Percentiles rank a stretch among this genome's conserved stretches.
phyloP scores from a whole-genome alignment of 2,113 vertebrate species.

The Mustela lutreola region DNA sequence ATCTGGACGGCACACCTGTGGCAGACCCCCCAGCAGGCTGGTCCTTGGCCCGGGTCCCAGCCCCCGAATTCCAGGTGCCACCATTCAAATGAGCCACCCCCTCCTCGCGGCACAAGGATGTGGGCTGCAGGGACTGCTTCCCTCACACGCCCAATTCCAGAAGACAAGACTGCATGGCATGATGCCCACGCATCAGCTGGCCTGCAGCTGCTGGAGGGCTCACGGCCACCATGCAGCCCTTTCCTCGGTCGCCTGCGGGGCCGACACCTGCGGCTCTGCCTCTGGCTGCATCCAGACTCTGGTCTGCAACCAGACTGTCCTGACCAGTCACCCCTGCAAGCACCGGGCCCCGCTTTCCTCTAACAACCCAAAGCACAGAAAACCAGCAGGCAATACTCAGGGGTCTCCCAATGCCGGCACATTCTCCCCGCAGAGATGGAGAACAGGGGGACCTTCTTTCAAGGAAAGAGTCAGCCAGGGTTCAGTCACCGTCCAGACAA shows the following conservation, averaged over 20 bases:
- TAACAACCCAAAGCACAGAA: neutral
- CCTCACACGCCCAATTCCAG: neutral
- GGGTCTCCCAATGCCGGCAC: no score
- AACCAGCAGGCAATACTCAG: neutral
- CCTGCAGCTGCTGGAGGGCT: neutral
- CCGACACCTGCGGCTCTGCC: neutral
- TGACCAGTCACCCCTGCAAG: neutral
- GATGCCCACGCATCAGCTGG: neutral
- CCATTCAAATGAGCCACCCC: no score
- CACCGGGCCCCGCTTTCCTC: neutral
- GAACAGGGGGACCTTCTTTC: neutral
- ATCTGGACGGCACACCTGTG: neutral
- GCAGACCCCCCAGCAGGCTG: neutral
- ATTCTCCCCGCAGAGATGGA: neutral
- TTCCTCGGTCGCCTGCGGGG: neutral
- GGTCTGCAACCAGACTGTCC: neutral
- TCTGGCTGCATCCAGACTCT: neutral
- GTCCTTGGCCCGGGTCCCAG: neutral
- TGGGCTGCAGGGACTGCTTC: neutral
- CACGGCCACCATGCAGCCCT: neutral
- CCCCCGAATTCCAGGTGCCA: neutral
- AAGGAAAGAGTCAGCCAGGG: neutral
- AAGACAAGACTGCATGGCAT: no score
- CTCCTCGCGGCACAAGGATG: neutral
- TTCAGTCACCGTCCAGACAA: neutral